Base-by-base conservation (phyloP, 2,113 vertebrate species). In the Megaceryle maxima region DNA sequence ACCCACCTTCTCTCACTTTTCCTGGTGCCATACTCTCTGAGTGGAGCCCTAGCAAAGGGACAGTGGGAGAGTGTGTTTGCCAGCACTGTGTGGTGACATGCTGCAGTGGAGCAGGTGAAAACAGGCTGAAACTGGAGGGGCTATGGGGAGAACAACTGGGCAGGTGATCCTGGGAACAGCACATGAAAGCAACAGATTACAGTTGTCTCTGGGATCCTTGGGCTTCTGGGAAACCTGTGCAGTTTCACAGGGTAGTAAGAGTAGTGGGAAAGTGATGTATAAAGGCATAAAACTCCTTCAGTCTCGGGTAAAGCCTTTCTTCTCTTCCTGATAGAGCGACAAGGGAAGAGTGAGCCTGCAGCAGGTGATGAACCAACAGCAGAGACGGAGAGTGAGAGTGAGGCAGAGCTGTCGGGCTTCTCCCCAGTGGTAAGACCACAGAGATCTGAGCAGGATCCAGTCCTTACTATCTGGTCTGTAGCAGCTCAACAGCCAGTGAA, bases 301-400 rank as follows among this genome's bases (percentile, higher is more conserved):
- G 48, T 62, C 56, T 80, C 37, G 14, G 11, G 16, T 19, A 67
- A 84, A 83, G 21, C 14, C 14, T 82, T 95, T 56, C 62, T 74
- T 84, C 75, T 93, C 6, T 83, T 86, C 92, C 81, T 81, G 16
- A 20, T 20, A 98, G 98, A 98, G 87, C 97, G 98, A n/a, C 98
- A 98, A 69, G 98, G 98, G 72, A 99, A 99, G 98, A 99, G 97
- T 15, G 98, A 98, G 85, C 85, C 97, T n/a, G 98, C 99, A 35
- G 98, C 98, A 56, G 98, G 99, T 6, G 98, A 98, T 51, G 99
- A 99, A 76, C 98, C 98, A 10, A 98, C 98, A 90, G 99, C 99
- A 1, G 99, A 99, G 95, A 99, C 99, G 0, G 99, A 99, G 97
- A 99, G 99, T 4, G 99, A 99, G 87, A 99, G 99, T 2, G 99